Conservation (phyloP, 2,888 invertebrate genomes). For the Hetaerina titia region DNA sequence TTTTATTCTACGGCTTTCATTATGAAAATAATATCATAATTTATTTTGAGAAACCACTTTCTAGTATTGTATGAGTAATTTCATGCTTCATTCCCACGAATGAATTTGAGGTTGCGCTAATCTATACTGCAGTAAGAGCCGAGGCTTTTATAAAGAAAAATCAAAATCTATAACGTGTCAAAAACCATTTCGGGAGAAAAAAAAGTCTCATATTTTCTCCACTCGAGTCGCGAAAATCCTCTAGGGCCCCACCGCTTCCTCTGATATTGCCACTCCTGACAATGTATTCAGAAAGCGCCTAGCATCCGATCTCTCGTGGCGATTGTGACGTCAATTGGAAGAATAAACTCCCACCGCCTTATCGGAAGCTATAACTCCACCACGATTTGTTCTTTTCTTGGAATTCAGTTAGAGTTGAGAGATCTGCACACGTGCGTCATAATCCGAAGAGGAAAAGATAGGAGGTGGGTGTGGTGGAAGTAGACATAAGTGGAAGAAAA, state of each 20-base stretch:
- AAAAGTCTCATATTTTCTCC: neutral
- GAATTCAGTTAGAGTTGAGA: neutral
- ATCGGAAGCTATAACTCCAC: conserved; percentile 3
- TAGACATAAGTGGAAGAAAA: neutral
- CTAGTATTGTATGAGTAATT: no score
- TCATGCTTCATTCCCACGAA: neutral
- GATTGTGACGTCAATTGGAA: neutral
- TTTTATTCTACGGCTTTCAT: no score
- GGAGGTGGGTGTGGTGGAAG: neutral
- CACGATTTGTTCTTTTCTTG: neutral
- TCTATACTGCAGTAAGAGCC: neutral
- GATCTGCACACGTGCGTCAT: neutral
- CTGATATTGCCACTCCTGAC: neutral
- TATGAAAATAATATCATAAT: no score
- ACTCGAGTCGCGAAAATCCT: neutral
- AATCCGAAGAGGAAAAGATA: neutral
- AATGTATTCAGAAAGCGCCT: conserved; percentile 3
- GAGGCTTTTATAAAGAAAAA: neutral
- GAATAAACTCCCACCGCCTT: neutral
- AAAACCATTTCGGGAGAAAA: neutral
- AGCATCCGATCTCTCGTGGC: neutral
- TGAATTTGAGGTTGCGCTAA: neutral
- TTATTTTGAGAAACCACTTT: no score
- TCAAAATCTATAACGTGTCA: neutral
- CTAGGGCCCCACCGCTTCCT: neutral